phyloP scores from a whole-genome alignment of 2,113 vertebrate genomes.

The Anseranas semipalmata region DNA sequence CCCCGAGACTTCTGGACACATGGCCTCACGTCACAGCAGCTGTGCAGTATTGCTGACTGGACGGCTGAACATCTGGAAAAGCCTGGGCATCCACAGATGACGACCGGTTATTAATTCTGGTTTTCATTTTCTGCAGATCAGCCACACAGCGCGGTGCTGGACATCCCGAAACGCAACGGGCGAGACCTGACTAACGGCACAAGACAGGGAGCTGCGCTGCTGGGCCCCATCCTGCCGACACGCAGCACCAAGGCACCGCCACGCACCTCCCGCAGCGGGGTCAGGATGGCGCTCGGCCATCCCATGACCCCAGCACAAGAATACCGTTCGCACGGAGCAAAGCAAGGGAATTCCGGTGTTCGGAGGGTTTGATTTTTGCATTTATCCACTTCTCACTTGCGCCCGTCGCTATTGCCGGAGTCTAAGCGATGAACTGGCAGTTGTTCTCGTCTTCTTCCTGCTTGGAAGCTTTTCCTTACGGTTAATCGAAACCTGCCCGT shows the following conservation, averaged over 20 bases:
- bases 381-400: not conserved
- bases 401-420: not conserved
- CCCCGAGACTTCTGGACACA: not conserved
- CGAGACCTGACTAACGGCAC: not conserved
- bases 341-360: not conserved
- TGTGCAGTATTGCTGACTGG: constrained; percentile 4
- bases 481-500: not conserved
- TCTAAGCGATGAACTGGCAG: not conserved
- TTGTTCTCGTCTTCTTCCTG: not conserved
- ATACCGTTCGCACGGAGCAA: not conserved
- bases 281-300: not conserved
- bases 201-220: not conserved
- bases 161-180: not conserved
- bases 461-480: not conserved
- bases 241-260: not conserved
- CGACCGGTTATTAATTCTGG: not conserved
- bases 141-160: rapidly evolving
- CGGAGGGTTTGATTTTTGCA: not conserved
- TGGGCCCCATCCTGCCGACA: not conserved
- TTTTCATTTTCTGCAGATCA: constrained; percentile 9
- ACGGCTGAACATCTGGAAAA: constrained; percentile 45
- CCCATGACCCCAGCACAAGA: not conserved
- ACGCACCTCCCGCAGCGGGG: not conserved
- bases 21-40: not conserved
- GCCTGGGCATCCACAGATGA: not conserved